Base-by-base conservation (phyloP, 2,113 vertebrate species). In the Tenebrosternarchus preto region DNA sequence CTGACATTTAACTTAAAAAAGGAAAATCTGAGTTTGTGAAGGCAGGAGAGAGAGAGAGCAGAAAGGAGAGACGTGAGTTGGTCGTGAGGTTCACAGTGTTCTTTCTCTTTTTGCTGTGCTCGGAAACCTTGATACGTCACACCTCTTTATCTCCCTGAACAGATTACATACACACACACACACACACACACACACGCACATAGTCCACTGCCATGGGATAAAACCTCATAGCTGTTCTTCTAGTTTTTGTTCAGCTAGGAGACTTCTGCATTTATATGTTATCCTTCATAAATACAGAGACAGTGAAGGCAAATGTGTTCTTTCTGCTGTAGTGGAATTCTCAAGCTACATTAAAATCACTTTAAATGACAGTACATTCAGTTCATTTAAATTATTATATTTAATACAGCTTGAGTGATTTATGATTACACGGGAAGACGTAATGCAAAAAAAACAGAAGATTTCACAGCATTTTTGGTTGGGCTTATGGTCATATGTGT, bases 21-120 rank as follows among this genome's bases (percentile, higher is more conserved):
- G 20, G 53, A 20, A 15, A 60, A 17, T 20, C n/a, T 63, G n/a
- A 55, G 27, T 43, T 24, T 67, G 8, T 33, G 50, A 25, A 33
- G 36, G 31, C 56, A 33, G 24, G 11, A 27, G 55, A 53, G 31
- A 67, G 11, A 78, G 76, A 56, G 1, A 1, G 43, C 8, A 27
- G 77, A 19, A 31, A 77, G 79, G 55, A 15, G 39, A 55, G 63
- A 15, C 67, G 3, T 50, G 17, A 16, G 36, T 64, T 33, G 60
- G 43, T 50, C 39, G 60, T 17, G 25, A 69, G 64, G 86, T 82
- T 79, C 68, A 82, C 33, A 4, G 57, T 39, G 82, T 84, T 59
- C 82, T 77, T 79, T 71, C 73, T 77, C 2, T 76, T 60, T 85
- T 78, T 80, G 36, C 78, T 76, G 78, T 81, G 73, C 83, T 85